Conservation (phyloP, 2,888 invertebrate species). For the Slavum lentiscoides region DNA sequence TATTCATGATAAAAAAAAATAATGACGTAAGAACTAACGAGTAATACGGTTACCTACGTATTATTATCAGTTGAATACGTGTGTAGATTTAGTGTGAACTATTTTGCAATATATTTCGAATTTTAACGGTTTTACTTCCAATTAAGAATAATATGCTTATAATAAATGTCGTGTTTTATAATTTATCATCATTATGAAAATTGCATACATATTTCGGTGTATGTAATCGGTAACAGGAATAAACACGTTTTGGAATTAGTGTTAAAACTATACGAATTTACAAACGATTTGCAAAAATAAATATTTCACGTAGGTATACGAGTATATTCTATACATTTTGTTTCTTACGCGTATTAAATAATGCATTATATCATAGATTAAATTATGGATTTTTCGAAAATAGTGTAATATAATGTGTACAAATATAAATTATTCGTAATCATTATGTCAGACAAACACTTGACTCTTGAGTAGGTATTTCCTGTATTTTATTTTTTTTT, state of each 20-base stretch:
- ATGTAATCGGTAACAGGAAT: not conserved
- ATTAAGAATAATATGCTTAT: not conserved
- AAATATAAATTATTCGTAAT: not conserved
- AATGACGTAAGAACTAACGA: too few relatives aligned
- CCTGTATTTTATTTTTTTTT: not conserved
- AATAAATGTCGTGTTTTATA: not conserved
- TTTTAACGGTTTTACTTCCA: too few relatives aligned
- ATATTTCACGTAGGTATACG: too few relatives aligned
- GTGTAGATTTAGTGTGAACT: too few relatives aligned
- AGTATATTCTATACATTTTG: not conserved
- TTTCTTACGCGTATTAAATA: not conserved
- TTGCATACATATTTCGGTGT: not conserved
- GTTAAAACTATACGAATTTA: not conserved
- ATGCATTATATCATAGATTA: not conserved
- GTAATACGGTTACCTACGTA: too few relatives aligned
- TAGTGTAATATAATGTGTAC: not conserved
- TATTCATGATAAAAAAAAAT: too few relatives aligned
- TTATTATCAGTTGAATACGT: too few relatives aligned
- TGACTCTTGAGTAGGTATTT: not conserved
- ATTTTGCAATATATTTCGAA: too few relatives aligned
- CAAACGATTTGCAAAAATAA: not conserved
- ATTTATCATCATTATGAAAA: not conserved
- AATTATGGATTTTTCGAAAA: not conserved
- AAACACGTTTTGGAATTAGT: not conserved
- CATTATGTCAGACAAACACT: not conserved